phyloP scores from a whole-genome alignment of 1,140 invertebrate genomes.

The Plutomurus gul region DNA sequence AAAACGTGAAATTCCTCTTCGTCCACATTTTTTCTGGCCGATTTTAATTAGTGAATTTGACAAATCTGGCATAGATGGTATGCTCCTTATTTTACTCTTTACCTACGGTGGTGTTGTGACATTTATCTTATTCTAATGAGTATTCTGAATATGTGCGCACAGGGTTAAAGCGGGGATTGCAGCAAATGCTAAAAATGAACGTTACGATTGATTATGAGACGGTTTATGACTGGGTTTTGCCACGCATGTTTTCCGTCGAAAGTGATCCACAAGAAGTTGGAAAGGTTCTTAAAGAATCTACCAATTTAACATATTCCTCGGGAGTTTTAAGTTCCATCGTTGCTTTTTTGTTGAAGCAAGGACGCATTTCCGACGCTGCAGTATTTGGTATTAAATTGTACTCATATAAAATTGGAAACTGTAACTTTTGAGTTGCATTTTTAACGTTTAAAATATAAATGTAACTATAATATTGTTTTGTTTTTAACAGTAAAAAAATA shows the following conservation, averaged over 20 bases:
- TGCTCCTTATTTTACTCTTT: background rate
- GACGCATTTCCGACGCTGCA: background rate
- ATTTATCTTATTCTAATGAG: background rate
- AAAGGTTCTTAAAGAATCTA: conserved; percentile 13
- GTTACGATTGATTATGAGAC: conserved; percentile 32
- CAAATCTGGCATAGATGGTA: background rate
- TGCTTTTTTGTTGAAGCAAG: conserved; percentile 6
- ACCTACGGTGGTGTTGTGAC: background rate
- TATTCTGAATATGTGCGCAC: background rate
- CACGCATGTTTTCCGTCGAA: background rate
- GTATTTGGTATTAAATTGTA: background rate
- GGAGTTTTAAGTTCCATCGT: conserved; percentile 33
- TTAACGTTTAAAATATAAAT: conserved; percentile 1
- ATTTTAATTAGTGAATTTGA: background rate
- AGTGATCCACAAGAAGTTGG: background rate
- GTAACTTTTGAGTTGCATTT: conserved; percentile 7
- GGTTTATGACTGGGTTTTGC: conserved; percentile 21
- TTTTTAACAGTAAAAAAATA: conserved; percentile 1
- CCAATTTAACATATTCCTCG: conserved; percentile 21
- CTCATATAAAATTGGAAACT: background rate
- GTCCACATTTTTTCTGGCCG: conserved; percentile 40
- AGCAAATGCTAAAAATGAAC: conserved; percentile 23
- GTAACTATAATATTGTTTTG: background rate
- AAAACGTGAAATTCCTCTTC: background rate
- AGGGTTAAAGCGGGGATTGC: background rate